Evolutionary conservation across 2,888 invertebrate species (phyloP), one percentile per base, ranked within the genome.

Genomic region (Eupithecia subfuscata): DNA sequence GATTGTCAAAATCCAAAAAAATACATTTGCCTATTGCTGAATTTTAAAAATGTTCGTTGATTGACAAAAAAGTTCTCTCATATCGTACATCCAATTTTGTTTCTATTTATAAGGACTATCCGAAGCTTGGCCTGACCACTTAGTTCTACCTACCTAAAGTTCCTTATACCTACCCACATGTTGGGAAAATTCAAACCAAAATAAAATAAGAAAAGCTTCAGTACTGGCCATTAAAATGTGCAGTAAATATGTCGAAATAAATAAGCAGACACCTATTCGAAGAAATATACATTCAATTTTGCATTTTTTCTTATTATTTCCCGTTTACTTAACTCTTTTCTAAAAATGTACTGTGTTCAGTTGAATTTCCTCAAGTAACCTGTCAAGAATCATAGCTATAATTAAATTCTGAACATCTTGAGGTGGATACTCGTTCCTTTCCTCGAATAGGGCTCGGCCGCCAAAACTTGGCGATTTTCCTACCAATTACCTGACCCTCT

Each of bases 401-500:
- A 60, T 22, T 60, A 22, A 25, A 60, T 60, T 14, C 5, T 25
- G 12, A 60, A 60, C n/a, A 25, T 60, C 9, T 18, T 34, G 34
- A 63, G 30, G 16, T 34, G 2, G 0, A 18, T 34, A 34, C 34
- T 18, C n/a, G 37, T 37, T 18, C 12, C 22, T 40, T 37, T 76
- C 69, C 69, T 63, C 52, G 63, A 76, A 74, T 7, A 22, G 52
- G 71, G 16, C 34, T 34, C 43, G 16, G 22, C 69, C 70, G 30
- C 71, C 30, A 68, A 77, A 78, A 77, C 75, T 80, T 79, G 78
- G 76, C 76, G 75, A 81, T 78, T 77, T 82, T 79, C 79, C 77
- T 78, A 73, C 77, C 80, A 78, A 82, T 82, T 82, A 82, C 82
- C 78, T 78, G 75, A 75, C 75, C 76, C 73, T 75, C 82, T 82